Evolutionary conservation across 2,888 invertebrate species (phyloP).

Genomic region (Steinernema carpocapsae): DNA sequence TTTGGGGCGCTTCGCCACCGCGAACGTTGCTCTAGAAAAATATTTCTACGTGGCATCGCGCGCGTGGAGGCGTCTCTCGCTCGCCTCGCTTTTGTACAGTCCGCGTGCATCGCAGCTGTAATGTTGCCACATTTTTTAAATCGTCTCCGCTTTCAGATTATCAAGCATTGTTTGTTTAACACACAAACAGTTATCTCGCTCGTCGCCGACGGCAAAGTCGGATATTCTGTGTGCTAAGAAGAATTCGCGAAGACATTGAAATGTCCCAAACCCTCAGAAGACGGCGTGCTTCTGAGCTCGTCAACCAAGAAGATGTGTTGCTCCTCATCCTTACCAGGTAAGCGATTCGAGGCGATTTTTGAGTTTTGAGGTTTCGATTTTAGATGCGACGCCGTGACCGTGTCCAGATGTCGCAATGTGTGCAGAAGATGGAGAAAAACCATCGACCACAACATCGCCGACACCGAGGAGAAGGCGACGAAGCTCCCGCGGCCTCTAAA

Average conservation of each 20-base stretch:
- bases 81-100: too few species aligned
- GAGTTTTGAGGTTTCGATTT: background rate
- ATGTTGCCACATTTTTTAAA: constrained; percentile 7
- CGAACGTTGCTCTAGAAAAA: background rate
- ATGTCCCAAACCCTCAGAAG: constrained; percentile 25
- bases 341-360: background rate
- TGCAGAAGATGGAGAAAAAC: background rate
- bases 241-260: background rate
- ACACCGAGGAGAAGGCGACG: background rate
- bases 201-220: constrained; percentile 21
- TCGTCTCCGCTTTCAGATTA: background rate
- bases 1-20: background rate
- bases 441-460: background rate
- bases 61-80: background rate
- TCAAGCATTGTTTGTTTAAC: constrained; percentile 19
- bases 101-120: too few species aligned
- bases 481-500: background rate
- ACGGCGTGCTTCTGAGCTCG: constrained; percentile 18
- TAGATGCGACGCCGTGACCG: constrained; percentile 5
- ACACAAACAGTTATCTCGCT: constrained; percentile 16
- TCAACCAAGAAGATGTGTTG: background rate
- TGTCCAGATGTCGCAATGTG: constrained; percentile 25
- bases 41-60: constrained; percentile 9
- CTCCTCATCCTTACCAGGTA: constrained; percentile 11
- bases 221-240: constrained; percentile 5